Conservation (phyloP, 2,113 vertebrate genomes). For the Notarius lentiginosus region DNA sequence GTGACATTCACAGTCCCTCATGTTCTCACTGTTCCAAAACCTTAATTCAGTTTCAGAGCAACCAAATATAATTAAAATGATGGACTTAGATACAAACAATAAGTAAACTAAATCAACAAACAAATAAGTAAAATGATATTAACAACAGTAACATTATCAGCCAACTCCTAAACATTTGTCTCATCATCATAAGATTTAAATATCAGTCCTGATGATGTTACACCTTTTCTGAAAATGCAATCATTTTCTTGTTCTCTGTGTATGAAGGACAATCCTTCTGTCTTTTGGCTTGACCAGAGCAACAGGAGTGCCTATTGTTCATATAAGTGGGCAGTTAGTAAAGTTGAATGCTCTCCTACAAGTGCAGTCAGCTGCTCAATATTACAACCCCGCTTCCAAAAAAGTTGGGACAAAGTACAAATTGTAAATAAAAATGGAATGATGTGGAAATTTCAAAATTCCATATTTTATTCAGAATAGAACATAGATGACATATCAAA, state of each 20-base stretch:
- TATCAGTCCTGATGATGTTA: background rate
- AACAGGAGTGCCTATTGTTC: background rate
- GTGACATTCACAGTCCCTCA: background rate
- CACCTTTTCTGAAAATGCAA: no score
- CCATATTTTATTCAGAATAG: no score
- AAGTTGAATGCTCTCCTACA: background rate
- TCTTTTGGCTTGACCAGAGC: background rate
- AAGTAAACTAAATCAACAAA: background rate
- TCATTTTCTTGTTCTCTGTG: background rate
- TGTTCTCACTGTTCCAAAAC: background rate
- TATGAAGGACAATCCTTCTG: background rate
- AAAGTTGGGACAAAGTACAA: no score
- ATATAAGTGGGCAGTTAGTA: background rate
- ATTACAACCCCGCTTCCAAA: background rate
- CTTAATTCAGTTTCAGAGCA: background rate
- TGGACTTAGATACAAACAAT: background rate
- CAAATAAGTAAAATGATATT: background rate
- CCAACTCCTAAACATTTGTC: background rate
- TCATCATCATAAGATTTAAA: background rate
- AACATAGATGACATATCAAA: no score
- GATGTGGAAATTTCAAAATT: no score
- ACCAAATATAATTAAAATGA: background rate
- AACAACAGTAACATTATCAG: background rate
- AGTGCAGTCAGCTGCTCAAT: background rate
- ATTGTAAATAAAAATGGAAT: no score